phyloP scores from a whole-genome alignment of 2,113 vertebrate species.

The Hystrix brachyura region DNA sequence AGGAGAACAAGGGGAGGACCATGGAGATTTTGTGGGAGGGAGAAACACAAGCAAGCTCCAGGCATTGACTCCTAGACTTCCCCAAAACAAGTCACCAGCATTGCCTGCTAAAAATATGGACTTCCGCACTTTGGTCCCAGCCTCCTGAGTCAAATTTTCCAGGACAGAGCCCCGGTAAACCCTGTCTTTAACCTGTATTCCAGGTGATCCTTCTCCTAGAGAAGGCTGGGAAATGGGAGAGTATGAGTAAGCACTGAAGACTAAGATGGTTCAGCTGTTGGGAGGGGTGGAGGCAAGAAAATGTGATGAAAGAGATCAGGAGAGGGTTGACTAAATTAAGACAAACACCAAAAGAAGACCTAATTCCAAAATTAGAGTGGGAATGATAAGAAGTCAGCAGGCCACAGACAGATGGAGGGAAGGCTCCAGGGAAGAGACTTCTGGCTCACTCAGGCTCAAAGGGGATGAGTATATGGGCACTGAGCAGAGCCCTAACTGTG shows the following conservation, averaged over 20 bases:
- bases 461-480: background rate
- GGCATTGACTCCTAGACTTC: background rate
- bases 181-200: background rate
- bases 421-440: background rate
- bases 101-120: background rate
- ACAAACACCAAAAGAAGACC: background rate
- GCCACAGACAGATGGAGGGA: background rate
- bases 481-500: background rate
- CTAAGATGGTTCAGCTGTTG: fast-evolving
- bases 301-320: background rate
- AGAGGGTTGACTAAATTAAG: background rate
- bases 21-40: background rate
- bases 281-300: background rate
- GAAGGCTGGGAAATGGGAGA: background rate
- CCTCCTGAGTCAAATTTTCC: background rate
- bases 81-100: background rate
- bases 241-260: background rate
- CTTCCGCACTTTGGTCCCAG: background rate
- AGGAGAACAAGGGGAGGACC: background rate
- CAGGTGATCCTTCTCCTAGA: background rate
- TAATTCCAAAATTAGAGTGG: background rate
- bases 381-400: background rate
- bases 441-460: background rate
- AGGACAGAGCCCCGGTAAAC: background rate
- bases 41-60: background rate